A percentile compares a stretch with the other conserved stretches of the same genome.
Evolutionary conservation across 1,140 invertebrate species (phyloP).

Genomic region (Zaprionus taronus): DNA sequence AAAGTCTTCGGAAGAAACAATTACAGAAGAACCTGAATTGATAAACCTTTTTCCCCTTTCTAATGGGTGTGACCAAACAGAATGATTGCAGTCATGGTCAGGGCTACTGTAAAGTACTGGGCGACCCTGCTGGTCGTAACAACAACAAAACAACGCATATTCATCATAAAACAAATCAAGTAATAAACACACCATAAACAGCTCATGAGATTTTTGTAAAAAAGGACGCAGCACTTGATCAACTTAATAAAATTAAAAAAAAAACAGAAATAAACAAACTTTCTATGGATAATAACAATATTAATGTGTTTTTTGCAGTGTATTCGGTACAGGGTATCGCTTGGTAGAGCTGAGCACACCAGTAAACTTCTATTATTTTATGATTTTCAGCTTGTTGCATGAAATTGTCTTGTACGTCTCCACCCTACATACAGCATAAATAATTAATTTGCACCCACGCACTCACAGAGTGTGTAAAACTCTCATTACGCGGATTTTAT

Average conservation of each 20-base stretch:
- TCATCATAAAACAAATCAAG: neutral
- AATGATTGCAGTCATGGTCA: too few species aligned
- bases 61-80: too few species aligned
- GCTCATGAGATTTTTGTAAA: too few species aligned
- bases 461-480: slow-evolving; percentile 9
- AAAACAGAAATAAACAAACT: neutral
- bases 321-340: neutral
- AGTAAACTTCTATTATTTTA: neutral
- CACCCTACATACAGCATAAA: neutral
- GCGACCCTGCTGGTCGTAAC: too few species aligned
- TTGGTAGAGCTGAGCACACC: neutral
- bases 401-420: neutral
- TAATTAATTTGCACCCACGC: slow-evolving; percentile 25
- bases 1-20: too few species aligned
- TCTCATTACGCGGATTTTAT: neutral
- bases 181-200: neutral
- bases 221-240: too few species aligned
- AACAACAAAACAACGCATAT: too few species aligned
- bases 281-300: neutral
- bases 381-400: neutral
- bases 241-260: neutral
- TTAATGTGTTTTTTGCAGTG: neutral
- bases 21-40: too few species aligned
- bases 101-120: too few species aligned
- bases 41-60: too few species aligned